Base-by-base conservation (phyloP, 1,140 invertebrate genomes). In the Tetramorium alpestre region DNA sequence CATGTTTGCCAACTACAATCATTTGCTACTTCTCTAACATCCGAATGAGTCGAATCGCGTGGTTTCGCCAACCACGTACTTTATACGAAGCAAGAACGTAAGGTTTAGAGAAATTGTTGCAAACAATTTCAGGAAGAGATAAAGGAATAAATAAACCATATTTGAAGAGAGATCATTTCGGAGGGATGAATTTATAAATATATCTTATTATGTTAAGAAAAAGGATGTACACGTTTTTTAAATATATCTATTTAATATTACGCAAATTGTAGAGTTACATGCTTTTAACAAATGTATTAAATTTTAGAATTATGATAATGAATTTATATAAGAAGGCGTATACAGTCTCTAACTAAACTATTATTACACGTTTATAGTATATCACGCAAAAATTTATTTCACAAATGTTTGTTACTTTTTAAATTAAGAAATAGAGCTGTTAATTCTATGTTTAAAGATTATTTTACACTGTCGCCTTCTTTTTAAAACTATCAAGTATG, bases 1-100 rank as follows among this genome's bases (percentile, higher is more conserved):
- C 73, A 73, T 69, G 72, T 72, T 87, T 76, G 86, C 69, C 49
- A 72, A 73, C 54, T 75, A 60, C 69, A 75, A 84, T 84, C 54
- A 75, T 84, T 84, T 47, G 69, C 80, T 73, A 73, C 38, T 82
- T 73, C 80, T 44, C 69, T 22, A 58, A 16, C 49, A 44, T 70
- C 3, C 65, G 65, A 25, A 69, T 69, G 16, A 60, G 76, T 64
- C 22, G 22, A 25, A 72, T 82, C 44, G 69, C n/a, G 2, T 49
- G 47, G 47, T 73, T 60, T 56, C 38, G 16, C 11, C 33, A 13
- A 44, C 65, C n/a, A 44, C 18, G 28, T 1, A 75, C 18, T 47
- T 49, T 65, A 38, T 25, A n/a, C 22, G 33, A 38, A 47, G 25
- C 7, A 25, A 84, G 38, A 56, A 41, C 22, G n/a, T 56, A 38